Conservation (phyloP, 1,140 invertebrate species). For the Panagrolaimus sp. region DNA sequence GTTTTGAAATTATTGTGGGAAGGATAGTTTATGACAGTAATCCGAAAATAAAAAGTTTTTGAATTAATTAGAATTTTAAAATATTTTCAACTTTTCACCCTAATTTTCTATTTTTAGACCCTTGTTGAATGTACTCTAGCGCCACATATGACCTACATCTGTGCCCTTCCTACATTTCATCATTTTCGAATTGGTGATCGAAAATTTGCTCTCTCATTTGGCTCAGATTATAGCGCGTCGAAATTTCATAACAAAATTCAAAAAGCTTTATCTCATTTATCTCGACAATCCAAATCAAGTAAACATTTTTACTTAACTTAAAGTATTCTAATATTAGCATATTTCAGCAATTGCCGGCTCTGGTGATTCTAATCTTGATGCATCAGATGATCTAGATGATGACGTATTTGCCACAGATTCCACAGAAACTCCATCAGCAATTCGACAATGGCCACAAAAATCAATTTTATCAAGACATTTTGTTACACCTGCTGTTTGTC, state of each 20-base stretch:
- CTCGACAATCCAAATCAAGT: conserved; percentile 29
- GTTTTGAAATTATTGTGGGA: background rate
- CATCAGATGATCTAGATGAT: conserved; percentile 20
- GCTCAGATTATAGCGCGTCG: conserved; percentile 17
- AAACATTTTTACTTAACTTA: background rate
- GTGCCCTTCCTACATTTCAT: conserved; percentile 24
- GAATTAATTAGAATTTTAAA: no score
- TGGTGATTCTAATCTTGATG: conserved; percentile 25
- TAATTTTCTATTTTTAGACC: conserved; percentile 7
- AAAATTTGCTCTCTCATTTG: conserved; percentile 24
- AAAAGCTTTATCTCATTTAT: conserved; percentile 23
- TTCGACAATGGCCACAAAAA: conserved; percentile 5
- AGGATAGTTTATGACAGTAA: no score
- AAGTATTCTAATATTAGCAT: background rate
- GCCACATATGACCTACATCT: conserved; percentile 22
- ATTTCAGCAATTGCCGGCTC: conserved; percentile 13
- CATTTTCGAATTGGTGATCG: conserved; percentile 26
- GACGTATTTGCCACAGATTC: conserved; percentile 21
- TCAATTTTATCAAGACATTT: background rate
- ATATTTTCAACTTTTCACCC: no score
- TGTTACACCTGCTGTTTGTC: background rate
- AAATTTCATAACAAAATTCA: conserved; percentile 26
- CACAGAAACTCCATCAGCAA: conserved; percentile 9
- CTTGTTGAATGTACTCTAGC: conserved; percentile 20
- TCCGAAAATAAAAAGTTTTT: background rate